Conservation (phyloP, 2,113 vertebrate genomes). For the Neogobius melanostomus region DNA sequence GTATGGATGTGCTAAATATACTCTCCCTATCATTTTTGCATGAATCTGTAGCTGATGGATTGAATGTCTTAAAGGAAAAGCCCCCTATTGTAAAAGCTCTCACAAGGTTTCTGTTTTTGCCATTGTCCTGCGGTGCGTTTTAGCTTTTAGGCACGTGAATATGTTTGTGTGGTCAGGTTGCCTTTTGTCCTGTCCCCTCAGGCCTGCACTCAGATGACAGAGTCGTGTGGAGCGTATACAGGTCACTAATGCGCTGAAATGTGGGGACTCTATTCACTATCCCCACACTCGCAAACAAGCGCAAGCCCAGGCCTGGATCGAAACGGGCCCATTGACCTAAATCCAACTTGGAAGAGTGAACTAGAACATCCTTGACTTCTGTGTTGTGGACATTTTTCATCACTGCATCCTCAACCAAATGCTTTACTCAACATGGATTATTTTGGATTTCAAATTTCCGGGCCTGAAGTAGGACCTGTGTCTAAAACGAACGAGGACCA, state of each 20-base stretch:
- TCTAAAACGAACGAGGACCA: too few relatives aligned
- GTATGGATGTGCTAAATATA: slow-evolving; percentile 9
- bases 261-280: slow-evolving; percentile 43
- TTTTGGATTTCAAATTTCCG: background rate
- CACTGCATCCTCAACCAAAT: background rate
- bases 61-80: slow-evolving; percentile 39
- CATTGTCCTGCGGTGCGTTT: slow-evolving; percentile 36
- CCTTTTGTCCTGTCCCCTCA: slow-evolving; percentile 61
- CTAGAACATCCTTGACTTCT: slow-evolving; percentile 10
- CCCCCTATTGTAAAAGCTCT: slow-evolving; percentile 24
- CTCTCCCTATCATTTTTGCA: background rate
- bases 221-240: slow-evolving; percentile 61
- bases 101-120: slow-evolving; percentile 45
- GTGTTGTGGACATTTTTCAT: slow-evolving; percentile 14
- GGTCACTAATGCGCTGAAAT: slow-evolving; percentile 67
- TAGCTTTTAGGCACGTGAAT: slow-evolving; percentile 42
- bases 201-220: slow-evolving; percentile 64
- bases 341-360: slow-evolving; percentile 41
- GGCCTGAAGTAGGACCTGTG: too few relatives aligned
- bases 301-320: slow-evolving; percentile 37
- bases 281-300: slow-evolving; percentile 53
- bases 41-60: slow-evolving; percentile 34
- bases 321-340: slow-evolving; percentile 69
- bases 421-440: too few relatives aligned
- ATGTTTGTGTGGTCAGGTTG: slow-evolving; percentile 42